A percentile compares a stretch with the other conserved stretches of the same genome.
phyloP scores from a whole-genome alignment of 2,797 vertebrate species.

The Halcyon chelicuti region DNA sequence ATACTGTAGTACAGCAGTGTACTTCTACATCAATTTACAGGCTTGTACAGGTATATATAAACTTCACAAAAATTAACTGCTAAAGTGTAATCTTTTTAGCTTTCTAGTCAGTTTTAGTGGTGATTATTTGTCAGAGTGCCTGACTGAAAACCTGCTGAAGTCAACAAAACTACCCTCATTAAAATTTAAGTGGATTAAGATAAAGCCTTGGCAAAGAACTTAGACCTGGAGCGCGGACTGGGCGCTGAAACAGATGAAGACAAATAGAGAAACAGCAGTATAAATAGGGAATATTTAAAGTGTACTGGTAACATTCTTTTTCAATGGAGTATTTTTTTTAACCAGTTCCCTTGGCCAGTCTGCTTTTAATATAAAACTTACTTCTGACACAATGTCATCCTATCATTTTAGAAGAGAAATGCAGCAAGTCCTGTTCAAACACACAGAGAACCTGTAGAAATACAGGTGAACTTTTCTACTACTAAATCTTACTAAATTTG shows the following conservation, averaged over 20 bases:
- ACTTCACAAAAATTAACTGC: neutral
- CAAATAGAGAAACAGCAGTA: neutral
- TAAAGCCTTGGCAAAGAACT: neutral
- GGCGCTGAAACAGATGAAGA: neutral
- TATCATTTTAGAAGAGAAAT: constrained; percentile 13
- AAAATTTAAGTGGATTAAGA: neutral
- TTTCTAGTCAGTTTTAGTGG: neutral
- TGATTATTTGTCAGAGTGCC: neutral
- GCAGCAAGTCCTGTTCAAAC: neutral
- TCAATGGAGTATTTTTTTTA: neutral
- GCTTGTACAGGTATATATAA: neutral
- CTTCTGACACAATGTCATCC: neutral
- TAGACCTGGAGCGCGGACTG: neutral
- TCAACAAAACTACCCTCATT: neutral
- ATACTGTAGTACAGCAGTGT: neutral
- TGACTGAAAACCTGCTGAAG: neutral
- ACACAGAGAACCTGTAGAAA: constrained; percentile 26
- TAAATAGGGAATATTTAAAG: neutral
- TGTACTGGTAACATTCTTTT: neutral
- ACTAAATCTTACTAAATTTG: constrained; percentile 82
- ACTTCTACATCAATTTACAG: neutral
- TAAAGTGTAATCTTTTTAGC: neutral
- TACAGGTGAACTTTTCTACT: constrained; percentile 35
- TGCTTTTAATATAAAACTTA: neutral
- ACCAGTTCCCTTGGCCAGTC: neutral